Evolutionary conservation across 2,113 vertebrate genomes (phyloP).

Genomic region (Furnarius figulus): DNA sequence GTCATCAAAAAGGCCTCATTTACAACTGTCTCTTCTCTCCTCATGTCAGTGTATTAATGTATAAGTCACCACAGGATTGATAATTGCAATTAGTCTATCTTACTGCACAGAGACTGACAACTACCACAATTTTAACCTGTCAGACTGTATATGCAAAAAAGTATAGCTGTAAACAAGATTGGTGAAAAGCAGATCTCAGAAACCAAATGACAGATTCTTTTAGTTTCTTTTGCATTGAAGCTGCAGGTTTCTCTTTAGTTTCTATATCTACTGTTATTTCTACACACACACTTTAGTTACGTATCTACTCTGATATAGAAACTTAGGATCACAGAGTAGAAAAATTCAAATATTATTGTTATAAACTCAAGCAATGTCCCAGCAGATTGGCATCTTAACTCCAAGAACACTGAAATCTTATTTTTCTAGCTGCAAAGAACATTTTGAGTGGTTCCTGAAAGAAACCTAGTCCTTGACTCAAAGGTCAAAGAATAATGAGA

Average conservation of each 20-base stretch:
- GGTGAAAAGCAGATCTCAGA: not conserved
- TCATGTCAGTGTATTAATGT: not conserved
- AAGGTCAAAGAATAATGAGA: not conserved
- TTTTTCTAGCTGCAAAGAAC: not conserved
- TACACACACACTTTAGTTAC: not conserved
- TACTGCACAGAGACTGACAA: not conserved
- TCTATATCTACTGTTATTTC: not conserved
- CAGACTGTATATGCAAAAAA: not conserved
- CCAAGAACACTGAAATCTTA: not conserved
- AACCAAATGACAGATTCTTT: not conserved
- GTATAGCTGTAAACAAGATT: not conserved
- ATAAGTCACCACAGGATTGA: not conserved
- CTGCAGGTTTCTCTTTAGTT: not conserved
- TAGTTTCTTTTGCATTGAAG: not conserved
- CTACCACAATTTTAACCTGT: not conserved
- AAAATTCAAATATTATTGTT: not conserved
- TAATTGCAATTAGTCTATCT: not conserved
- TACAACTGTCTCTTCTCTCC: not conserved
- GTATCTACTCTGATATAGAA: not conserved
- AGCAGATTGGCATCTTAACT: not conserved
- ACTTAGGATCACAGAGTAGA: not conserved
- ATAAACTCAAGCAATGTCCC: not conserved
- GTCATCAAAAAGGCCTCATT: not conserved
- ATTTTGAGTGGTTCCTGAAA: not conserved
- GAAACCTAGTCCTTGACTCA: not conserved